Percentiles rank a stretch among this genome's conserved stretches.
phyloP scores from a whole-genome alignment of 2,113 vertebrate species.

The Tamias sibiricus region DNA sequence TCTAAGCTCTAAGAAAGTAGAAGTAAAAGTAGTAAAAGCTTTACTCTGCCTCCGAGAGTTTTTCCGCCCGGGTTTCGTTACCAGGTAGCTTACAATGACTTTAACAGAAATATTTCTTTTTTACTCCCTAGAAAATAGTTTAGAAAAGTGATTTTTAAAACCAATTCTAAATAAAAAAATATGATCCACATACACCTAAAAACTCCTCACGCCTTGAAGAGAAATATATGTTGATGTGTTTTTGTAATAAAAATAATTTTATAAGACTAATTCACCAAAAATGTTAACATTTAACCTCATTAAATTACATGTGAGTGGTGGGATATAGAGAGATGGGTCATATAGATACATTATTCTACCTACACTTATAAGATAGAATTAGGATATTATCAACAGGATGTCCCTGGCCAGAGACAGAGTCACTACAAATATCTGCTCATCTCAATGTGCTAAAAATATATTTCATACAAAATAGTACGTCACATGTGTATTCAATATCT shows the following conservation, averaged over 20 bases:
- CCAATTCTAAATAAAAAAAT: neutral
- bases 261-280: neutral
- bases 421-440: neutral
- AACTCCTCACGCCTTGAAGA: neutral
- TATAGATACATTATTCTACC: neutral
- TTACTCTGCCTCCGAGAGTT: too few species aligned
- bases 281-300: neutral
- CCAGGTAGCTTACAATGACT: too few species aligned
- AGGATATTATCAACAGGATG: neutral
- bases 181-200: neutral
- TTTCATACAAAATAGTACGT: neutral
- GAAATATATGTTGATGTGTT: neutral
- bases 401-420: neutral
- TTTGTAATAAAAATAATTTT: neutral
- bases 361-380: neutral
- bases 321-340: too few species aligned
- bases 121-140: neutral
- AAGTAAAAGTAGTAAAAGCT: too few species aligned
- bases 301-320: neutral
- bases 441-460: neutral
- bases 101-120: neutral
- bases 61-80: too few species aligned
- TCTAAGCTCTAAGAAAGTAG: too few species aligned
- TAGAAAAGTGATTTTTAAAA: neutral
- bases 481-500: neutral